These are phyloP conservation scores for Deroplatys truncata DNA, from an alignment of 2,888 invertebrate genomes.

Conservation along the genomic window DNA sequence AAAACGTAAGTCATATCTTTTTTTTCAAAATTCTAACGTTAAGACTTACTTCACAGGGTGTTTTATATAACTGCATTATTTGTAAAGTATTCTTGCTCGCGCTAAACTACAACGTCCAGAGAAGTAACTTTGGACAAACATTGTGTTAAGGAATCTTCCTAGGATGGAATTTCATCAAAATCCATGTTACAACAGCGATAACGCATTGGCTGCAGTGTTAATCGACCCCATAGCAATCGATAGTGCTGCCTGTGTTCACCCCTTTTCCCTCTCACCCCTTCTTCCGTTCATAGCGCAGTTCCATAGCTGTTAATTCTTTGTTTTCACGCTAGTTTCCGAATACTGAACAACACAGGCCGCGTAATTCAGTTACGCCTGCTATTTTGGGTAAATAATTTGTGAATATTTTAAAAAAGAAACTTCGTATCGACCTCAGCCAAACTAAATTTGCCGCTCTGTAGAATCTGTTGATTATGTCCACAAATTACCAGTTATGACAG, in stretches of 20 bases:
- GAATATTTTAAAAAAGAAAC: background rate
- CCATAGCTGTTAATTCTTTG: background rate
- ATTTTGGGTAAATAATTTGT: background rate
- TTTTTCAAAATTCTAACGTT: too few relatives aligned
- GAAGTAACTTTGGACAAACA: background rate
- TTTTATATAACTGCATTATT: too few relatives aligned
- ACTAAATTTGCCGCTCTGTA: background rate
- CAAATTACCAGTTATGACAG: too few relatives aligned
- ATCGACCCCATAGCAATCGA: background rate
- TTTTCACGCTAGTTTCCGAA: background rate
- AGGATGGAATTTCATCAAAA: background rate
- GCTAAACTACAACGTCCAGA: background rate
- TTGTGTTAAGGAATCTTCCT: background rate
- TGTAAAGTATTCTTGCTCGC: too few relatives aligned
- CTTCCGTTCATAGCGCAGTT: background rate
- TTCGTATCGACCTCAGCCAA: background rate
- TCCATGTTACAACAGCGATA: background rate
- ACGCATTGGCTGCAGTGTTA: background rate
- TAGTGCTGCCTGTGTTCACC: background rate
- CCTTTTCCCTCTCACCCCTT: background rate
- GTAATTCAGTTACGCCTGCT: background rate
- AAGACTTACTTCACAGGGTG: too few relatives aligned
- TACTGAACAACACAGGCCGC: background rate
- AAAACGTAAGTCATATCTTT: too few relatives aligned
- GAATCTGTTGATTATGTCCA: background rate